Base-by-base conservation (phyloP, 2,888 invertebrate genomes). In the Caenorhabditis afra region DNA sequence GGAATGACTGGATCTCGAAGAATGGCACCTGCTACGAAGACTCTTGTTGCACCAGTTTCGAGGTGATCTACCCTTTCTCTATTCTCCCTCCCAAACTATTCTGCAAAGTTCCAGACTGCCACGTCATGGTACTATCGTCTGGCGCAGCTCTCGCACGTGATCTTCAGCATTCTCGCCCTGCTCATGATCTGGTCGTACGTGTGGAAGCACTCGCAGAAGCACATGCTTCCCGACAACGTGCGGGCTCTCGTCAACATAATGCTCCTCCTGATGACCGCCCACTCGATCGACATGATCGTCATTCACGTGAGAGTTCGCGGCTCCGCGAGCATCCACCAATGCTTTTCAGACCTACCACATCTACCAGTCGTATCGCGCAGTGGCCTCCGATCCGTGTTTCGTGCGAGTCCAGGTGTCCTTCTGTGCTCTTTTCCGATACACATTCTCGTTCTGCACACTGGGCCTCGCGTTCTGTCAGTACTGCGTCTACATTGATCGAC, bases 361-460 rank as follows among this genome's bases (percentile, higher is more conserved):
- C 49, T 20, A 3, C 44, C 37, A 49, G 10, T 73, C 73, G 29
- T 73, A 41, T 50, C 57, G 35, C 29, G 73, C 37, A 8, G 7
- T 49, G 7, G 12, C 37, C 29, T 23, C 64, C 1, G 14, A 64
- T 22, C 73, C 73, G 4, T 73, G 73, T 41, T 64, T 20, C n/a
- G 64, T 73, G 5, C 39, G 64, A 22, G 57, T 55, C 14, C 35
- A 57, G 58, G 64, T 73, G 8, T 58, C 57, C 3, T 64, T 58
- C 18, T 73, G 73, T 49, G 73, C 73, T 44, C 64, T 49, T 1
- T 73, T 64, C 52, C 73, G 73, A 4, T 64, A 73, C 58, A 73
- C 64, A 0, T 73, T 47, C 58, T 64, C 73, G 0, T 73, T 73
- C 14, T 73, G 73, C 45, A 64, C 58, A 3, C 29, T 73, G 20